Percentiles rank a stretch among this genome's conserved stretches.
phyloP scores from a whole-genome alignment of 2,888 invertebrate species.

The Trichogramma dendrolimi region DNA sequence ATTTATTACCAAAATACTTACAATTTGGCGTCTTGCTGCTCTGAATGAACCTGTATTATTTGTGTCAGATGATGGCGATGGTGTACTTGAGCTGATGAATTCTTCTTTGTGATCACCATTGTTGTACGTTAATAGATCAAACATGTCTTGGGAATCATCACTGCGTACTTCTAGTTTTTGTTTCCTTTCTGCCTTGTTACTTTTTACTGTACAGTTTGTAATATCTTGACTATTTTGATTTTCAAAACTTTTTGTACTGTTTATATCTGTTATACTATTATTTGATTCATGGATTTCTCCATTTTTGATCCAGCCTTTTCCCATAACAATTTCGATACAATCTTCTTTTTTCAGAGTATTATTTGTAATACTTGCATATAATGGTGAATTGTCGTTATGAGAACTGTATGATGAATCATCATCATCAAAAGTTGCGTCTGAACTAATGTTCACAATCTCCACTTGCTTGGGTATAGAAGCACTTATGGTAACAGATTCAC shows the following conservation, averaged over 20 bases:
- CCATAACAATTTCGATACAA: conserved; percentile 40
- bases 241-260: too few relatives aligned
- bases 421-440: too few relatives aligned
- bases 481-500: too few relatives aligned
- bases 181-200: conserved; percentile 45
- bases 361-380: too few relatives aligned
- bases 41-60: conserved; percentile 47
- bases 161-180: conserved; percentile 45
- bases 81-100: conserved; percentile 51
- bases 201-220: too few relatives aligned
- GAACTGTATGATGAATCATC: too few relatives aligned
- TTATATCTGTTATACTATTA: too few relatives aligned
- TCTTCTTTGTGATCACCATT: conserved; percentile 55
- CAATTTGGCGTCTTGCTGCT: conserved; percentile 44
- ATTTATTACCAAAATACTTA: conserved; percentile 25
- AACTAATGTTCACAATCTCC: too few relatives aligned
- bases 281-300: conserved; percentile 9
- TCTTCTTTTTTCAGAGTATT: conserved; percentile 37
- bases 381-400: too few relatives aligned
- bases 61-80: conserved; percentile 46
- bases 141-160: conserved; percentile 27
- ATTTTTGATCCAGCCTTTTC: conserved; percentile 24
- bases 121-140: conserved; percentile 33
- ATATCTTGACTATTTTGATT: too few relatives aligned
- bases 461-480: too few relatives aligned